Percentiles rank a stretch among this genome's conserved stretches.
phyloP scores from a whole-genome alignment of 2,888 invertebrate genomes.

The Phania funesta region DNA sequence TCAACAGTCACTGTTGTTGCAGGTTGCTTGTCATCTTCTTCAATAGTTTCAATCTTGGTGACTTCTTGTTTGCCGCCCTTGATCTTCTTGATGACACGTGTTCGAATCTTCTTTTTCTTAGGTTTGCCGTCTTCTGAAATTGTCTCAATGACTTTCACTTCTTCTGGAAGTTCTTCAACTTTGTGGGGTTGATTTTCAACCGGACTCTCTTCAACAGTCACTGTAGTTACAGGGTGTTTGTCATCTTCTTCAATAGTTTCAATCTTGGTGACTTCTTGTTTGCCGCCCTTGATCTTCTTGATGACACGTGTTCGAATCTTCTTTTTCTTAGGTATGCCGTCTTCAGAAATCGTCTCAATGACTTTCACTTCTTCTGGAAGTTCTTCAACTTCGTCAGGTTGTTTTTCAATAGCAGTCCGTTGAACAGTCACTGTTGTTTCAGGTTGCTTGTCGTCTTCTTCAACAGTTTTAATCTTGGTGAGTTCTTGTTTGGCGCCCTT shows the following conservation, averaged over 20 bases:
- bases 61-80: conserved; percentile 26
- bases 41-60: conserved; percentile 23
- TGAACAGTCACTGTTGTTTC: conserved; percentile 20
- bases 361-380: conserved; percentile 22
- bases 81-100: conserved; percentile 12
- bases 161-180: conserved; percentile 2
- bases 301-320: conserved; percentile 26
- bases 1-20: conserved; percentile 13
- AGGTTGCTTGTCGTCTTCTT: conserved; percentile 16
- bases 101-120: conserved; percentile 12
- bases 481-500: conserved; percentile 23
- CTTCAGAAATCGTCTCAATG: conserved; percentile 6
- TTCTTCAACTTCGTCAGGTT: neutral
- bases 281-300: conserved; percentile 25
- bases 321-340: conserved; percentile 5
- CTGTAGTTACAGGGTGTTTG: conserved; percentile 17
- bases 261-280: conserved; percentile 22
- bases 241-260: conserved; percentile 28
- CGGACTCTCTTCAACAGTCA: neutral
- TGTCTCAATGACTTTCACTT: conserved; percentile 4
- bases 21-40: conserved; percentile 25
- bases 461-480: conserved; percentile 9
- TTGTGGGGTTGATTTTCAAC: neutral
- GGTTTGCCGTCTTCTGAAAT: conserved; percentile 11
- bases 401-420: neutral